Conservation (phyloP, 1,140 invertebrate genomes). For the Drosophila kurseongensis region DNA sequence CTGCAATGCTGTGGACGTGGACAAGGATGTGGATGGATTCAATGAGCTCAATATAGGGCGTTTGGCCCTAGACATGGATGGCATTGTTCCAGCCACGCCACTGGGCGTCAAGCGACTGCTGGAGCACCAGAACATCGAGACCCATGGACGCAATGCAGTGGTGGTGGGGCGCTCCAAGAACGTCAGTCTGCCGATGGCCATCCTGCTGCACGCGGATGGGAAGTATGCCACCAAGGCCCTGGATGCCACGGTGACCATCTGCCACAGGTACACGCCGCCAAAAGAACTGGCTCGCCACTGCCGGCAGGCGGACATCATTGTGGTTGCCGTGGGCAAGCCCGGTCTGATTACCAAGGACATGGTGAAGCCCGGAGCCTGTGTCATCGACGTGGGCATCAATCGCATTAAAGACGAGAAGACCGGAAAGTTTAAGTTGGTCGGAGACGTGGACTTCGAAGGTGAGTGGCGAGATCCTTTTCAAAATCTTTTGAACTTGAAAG, state of each 20-base stretch:
- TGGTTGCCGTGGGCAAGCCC: conserved; percentile 92
- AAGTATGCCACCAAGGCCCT: conserved; percentile 87
- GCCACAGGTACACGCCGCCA: conserved; percentile 93
- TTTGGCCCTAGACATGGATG: conserved; percentile 89
- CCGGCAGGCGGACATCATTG: conserved; percentile 92
- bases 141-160: conserved; percentile 94
- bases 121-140: conserved; percentile 88
- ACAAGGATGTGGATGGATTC: conserved; percentile 97
- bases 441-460: conserved; percentile 95
- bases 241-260: conserved; percentile 94
- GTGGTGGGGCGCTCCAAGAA: conserved; percentile 95
- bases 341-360: conserved; percentile 93
- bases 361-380: conserved; percentile 94
- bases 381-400: conserved; percentile 95
- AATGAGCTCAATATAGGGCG: conserved; percentile 92
- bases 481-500: too few relatives aligned
- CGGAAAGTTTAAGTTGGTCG: conserved; percentile 91
- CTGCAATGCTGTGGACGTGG: conserved; percentile 91
- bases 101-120: conserved; percentile 92
- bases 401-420: conserved; percentile 87
- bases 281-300: conserved; percentile 89
- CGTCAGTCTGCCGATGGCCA: conserved; percentile 94
- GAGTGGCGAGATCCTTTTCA: conserved; percentile 3
- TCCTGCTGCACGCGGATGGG: conserved; percentile 92
- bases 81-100: conserved; percentile 94